phyloP scores from a whole-genome alignment of 2,113 vertebrate genomes.

The Passer domesticus region DNA sequence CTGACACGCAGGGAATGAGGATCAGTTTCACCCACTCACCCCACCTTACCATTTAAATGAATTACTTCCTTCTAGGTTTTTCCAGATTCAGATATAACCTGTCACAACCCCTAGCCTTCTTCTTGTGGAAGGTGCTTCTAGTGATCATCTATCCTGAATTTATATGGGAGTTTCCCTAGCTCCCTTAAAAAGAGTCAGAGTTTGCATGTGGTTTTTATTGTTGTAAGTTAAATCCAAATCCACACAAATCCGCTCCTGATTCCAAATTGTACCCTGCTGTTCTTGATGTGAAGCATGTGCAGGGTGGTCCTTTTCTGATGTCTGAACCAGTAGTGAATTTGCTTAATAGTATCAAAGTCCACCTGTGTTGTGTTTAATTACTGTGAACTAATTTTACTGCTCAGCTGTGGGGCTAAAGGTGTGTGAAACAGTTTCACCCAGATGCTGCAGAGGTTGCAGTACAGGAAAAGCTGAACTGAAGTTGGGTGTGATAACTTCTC shows the following conservation, averaged over 20 bases:
- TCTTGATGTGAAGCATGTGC: background rate
- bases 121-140: background rate
- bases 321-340: background rate
- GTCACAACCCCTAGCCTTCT: background rate
- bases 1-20: background rate
- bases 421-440: background rate
- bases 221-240: background rate
- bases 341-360: background rate
- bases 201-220: background rate
- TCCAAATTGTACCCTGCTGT: background rate
- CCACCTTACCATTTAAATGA: background rate
- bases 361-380: background rate
- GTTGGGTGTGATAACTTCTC: background rate
- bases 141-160: background rate
- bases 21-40: background rate
- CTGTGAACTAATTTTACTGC: background rate
- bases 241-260: background rate
- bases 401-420: background rate
- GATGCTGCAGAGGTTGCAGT: rapidly evolving
- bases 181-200: background rate
- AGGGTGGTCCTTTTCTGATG: background rate
- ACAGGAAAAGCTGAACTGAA: rapidly evolving
- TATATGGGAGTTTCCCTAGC: background rate
- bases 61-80: background rate
- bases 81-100: background rate